Conservation (phyloP, 2,888 invertebrate species). For the Biston stratarius region DNA sequence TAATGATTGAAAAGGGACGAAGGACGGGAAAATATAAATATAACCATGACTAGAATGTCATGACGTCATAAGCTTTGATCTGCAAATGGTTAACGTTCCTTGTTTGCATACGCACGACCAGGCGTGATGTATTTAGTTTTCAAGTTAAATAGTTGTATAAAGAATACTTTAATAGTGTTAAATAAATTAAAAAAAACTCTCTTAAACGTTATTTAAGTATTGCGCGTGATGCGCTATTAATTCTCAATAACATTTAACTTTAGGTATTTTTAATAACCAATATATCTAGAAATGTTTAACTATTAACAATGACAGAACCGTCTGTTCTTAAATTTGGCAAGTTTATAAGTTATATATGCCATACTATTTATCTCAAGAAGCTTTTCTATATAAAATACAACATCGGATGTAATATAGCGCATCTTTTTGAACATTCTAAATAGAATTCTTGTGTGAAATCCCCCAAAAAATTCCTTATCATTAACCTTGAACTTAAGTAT, state of each 20-base stretch:
- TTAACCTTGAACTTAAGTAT: neutral
- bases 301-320: neutral
- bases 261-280: too few species aligned
- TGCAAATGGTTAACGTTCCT: slow-evolving; percentile 14
- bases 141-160: neutral
- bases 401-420: too few species aligned
- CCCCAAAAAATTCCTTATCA: neutral
- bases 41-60: slow-evolving; percentile 1
- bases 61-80: slow-evolving; percentile 11
- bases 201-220: too few species aligned
- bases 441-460: neutral
- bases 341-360: too few species aligned
- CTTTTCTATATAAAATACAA: too few species aligned
- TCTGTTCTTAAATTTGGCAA: neutral
- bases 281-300: neutral
- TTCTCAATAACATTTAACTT: too few species aligned
- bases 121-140: neutral
- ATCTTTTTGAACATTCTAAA: too few species aligned
- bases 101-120: slow-evolving; percentile 13
- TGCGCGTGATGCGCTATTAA: too few species aligned
- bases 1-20: neutral
- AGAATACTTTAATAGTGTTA: too few species aligned
- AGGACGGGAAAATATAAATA: neutral
- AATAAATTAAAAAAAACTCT: too few species aligned
- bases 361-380: too few species aligned